Conservation (phyloP, 2,797 vertebrate genomes). For the Chelidonichthys spinosus region DNA sequence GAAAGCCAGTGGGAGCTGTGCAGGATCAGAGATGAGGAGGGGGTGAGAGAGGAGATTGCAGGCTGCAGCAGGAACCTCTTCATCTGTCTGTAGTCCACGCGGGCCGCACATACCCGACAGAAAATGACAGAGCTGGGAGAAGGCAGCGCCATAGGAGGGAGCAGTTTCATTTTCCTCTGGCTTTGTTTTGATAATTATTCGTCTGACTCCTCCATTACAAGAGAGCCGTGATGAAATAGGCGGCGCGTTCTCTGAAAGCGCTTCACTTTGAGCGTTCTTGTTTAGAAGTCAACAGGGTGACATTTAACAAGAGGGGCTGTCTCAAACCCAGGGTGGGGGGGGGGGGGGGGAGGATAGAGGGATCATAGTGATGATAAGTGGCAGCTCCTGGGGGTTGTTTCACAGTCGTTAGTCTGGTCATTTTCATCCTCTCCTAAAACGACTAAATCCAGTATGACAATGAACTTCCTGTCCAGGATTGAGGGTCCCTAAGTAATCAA, state of each 20-base stretch:
- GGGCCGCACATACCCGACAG: slow-evolving; percentile 13
- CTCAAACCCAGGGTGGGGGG: not conserved
- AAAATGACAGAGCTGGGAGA: slow-evolving; percentile 47
- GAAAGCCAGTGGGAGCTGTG: slow-evolving; percentile 57
- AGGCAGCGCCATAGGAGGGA: slow-evolving; percentile 38
- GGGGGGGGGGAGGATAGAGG: not conserved
- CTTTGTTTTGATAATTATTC: slow-evolving; percentile 61
- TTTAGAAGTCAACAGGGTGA: slow-evolving; percentile 37
- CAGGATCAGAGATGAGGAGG: slow-evolving; percentile 55
- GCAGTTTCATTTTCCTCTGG: slow-evolving; percentile 42
- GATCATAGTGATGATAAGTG: not conserved
- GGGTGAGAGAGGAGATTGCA: slow-evolving; percentile 20
- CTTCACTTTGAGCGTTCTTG: slow-evolving; percentile 37
- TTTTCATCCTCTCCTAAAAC: slow-evolving; percentile 14
- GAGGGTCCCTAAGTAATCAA: not conserved
- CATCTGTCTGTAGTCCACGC: slow-evolving; percentile 42
- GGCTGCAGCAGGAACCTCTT: slow-evolving; percentile 50
- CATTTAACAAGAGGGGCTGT: slow-evolving; percentile 5
- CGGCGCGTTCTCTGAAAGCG: slow-evolving; percentile 42
- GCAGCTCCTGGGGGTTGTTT: slow-evolving; percentile 7
- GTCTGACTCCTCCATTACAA: slow-evolving; percentile 40
- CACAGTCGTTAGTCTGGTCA: not conserved
- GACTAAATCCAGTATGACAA: not conserved
- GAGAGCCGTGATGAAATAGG: slow-evolving; percentile 60
- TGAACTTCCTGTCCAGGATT: not conserved